Percentiles rank a stretch among this genome's conserved stretches.
Evolutionary conservation across 2,113 vertebrate genomes (phyloP).

Genomic region (Proterorhinus semilunaris): DNA sequence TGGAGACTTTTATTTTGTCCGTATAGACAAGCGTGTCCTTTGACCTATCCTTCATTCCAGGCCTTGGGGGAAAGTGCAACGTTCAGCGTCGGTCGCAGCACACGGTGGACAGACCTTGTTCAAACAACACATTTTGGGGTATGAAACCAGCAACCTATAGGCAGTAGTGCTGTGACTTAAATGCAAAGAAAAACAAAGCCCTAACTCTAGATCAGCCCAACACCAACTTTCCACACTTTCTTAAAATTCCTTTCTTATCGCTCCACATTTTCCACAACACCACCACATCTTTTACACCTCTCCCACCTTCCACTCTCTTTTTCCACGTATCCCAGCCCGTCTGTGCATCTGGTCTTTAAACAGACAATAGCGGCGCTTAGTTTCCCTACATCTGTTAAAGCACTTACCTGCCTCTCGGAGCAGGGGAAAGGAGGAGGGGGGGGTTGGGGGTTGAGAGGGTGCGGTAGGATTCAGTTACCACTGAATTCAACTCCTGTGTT

Average conservation of each 20-base stretch:
- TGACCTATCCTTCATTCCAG: no score
- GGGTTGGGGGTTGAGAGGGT: not conserved
- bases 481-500: constrained; percentile 1
- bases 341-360: not conserved
- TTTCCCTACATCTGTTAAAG: constrained; percentile 29
- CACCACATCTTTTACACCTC: not conserved
- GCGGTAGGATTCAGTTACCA: constrained; percentile 29
- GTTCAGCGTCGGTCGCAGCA: no score
- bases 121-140: no score
- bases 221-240: not conserved
- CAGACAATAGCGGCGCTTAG: constrained; percentile 10
- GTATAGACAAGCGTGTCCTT: no score
- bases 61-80: no score
- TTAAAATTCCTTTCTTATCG: not conserved
- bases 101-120: no score
- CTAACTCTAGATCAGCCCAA: not conserved
- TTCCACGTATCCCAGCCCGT: not conserved
- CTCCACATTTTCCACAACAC: not conserved
- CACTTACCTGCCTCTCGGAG: constrained; percentile 35
- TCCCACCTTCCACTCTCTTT: not conserved
- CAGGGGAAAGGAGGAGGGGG: not conserved
- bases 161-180: no score
- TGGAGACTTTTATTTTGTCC: no score
- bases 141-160: no score
- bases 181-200: not conserved